Evolutionary conservation across 2,888 invertebrate genomes (phyloP), one percentile per base, ranked within the genome.

Genomic region (Thereva unica): DNA sequence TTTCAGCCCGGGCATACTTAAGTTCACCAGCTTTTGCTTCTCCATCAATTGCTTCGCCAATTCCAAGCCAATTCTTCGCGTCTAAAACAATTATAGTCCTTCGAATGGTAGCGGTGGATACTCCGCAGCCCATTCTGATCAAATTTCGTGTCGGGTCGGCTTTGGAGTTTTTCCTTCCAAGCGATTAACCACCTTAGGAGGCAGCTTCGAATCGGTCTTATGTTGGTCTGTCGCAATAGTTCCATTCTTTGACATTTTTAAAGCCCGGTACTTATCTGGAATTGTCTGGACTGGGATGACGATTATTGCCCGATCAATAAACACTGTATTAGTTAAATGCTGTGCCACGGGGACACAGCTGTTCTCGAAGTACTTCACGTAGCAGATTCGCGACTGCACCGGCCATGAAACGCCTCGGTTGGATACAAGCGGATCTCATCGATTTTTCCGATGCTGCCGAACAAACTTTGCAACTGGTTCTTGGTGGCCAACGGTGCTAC

Each of bases 301-400:
- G 71, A 98, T 95, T 54, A 99, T 82, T 1, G 98, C 98, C 67
- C 97, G 87, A 80, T 99, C 99, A 75, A 99, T 97, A 79, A 99
- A 98, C 8, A 99, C 98, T 0, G 97, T 98, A 79, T 98, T 99
- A 9, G 97, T 97, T 85, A 99, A 88, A 81, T 99, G 98, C 76
- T 97, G 95, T 0, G 98, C 96, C n/a, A 97, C 93, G 12, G 91
- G 91, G 35, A 96, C 96, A 71, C 92, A 92, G 47, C 86, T 84
- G 5, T 90, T 85, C 74, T 97, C 96, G 72, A 93, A 89, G 80
- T 94, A 99, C 79, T 96, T 96, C 49, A 99, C 92, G 82, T 96
- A 99, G 78, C 97, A 97, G 77, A 98, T 95, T 73, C 96, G 87
- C 0, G 95, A 94, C 75, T 92, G 90, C 5, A 95, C 92, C 0